Evolutionary conservation across 2,888 invertebrate genomes (phyloP).

Genomic region (Drosophila acutilabella): DNA sequence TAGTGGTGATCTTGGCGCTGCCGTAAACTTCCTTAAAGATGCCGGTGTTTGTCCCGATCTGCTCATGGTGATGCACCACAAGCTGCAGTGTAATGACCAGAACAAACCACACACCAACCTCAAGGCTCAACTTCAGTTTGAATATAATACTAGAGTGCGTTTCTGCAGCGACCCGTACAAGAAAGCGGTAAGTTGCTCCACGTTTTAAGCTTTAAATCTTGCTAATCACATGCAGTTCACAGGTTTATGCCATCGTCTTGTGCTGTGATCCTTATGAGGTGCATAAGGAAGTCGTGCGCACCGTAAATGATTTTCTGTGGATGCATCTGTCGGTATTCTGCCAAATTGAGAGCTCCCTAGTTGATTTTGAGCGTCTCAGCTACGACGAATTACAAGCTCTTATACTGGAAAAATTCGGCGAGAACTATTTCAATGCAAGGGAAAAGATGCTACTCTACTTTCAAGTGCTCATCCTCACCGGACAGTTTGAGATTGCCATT

Average conservation of each 20-base stretch:
- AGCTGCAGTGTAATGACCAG: constrained; percentile 87
- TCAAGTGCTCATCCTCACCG: constrained; percentile 93
- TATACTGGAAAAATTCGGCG: constrained; percentile 94
- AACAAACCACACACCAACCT: constrained; percentile 87
- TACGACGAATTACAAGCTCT: constrained; percentile 93
- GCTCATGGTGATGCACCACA: constrained; percentile 90
- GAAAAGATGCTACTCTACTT: constrained; percentile 96
- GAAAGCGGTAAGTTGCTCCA: constrained; percentile 87
- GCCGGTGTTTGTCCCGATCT: constrained; percentile 89
- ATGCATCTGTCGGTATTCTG: constrained; percentile 94
- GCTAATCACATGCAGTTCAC: neutral
- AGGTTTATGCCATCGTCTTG: constrained; percentile 92
- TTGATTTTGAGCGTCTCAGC: constrained; percentile 90
- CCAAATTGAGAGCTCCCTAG: constrained; percentile 86
- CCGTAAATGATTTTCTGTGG: constrained; percentile 98
- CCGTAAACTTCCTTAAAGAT: constrained; percentile 87
- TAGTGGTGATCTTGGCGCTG: constrained; percentile 94
- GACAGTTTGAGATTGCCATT: constrained; percentile 98
- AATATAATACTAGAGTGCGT: constrained; percentile 93
- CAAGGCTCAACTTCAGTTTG: constrained; percentile 92
- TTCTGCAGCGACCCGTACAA: constrained; percentile 95
- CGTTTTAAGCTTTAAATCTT: neutral
- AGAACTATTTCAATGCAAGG: constrained; percentile 96
- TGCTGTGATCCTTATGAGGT: constrained; percentile 93
- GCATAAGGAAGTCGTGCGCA: constrained; percentile 94